These are phyloP conservation scores for Morpho deidamia DNA, from an alignment of 2,888 invertebrate species.

Conservation along the genomic window DNA sequence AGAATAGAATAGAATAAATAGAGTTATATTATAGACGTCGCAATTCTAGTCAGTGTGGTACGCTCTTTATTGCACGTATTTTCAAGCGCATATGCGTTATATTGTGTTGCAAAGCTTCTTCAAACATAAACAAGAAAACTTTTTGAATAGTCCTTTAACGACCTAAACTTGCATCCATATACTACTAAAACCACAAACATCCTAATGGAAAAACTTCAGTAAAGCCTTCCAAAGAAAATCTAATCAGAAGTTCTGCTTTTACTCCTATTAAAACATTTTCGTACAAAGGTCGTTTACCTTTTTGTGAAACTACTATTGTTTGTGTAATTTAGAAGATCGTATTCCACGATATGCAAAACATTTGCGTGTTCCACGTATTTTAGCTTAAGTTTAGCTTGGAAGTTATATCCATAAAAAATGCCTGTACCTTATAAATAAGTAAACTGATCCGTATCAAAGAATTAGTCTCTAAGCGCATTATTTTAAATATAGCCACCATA, in stretches of 20 bases:
- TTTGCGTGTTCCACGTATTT: constrained; percentile 1
- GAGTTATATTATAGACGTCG: too few species aligned
- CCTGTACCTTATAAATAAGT: too few species aligned
- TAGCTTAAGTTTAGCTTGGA: not conserved
- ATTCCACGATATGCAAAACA: not conserved
- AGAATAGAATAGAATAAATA: too few species aligned
- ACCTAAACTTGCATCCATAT: not conserved
- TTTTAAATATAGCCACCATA: too few species aligned
- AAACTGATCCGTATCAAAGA: too few species aligned
- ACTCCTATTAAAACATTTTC: not conserved
- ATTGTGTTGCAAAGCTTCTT: not conserved
- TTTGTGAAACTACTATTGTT: not conserved
- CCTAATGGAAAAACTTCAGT: not conserved
- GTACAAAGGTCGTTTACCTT: not conserved
- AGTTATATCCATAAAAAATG: not conserved
- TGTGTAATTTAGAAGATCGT: not conserved
- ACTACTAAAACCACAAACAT: not conserved
- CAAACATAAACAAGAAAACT: not conserved
- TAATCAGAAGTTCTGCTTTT: not conserved
- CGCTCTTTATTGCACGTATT: too few species aligned
- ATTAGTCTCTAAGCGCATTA: too few species aligned
- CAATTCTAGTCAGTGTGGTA: too few species aligned
- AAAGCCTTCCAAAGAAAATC: not conserved
- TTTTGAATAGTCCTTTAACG: not conserved
- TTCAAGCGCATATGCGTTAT: too few species aligned